A percentile compares a stretch with the other conserved stretches of the same genome.
Evolutionary conservation across 1,140 invertebrate genomes (phyloP).

Genomic region (Penaeus japonicus): DNA sequence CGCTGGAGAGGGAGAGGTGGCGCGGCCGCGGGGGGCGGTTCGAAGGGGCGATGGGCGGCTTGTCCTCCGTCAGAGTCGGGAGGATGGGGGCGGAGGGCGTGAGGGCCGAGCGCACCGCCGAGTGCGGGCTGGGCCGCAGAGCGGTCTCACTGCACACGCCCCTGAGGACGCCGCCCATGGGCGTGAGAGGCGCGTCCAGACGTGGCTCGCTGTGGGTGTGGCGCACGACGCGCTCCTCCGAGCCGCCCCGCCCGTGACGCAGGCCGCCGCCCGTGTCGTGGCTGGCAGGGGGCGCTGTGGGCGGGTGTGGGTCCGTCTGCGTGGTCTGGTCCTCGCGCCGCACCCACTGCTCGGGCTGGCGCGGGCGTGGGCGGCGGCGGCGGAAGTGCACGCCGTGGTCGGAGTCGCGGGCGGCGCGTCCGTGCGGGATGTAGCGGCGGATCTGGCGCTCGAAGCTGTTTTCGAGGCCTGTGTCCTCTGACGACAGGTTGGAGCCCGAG

Average conservation of each 20-base stretch:
- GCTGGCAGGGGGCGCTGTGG: background rate
- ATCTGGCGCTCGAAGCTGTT: slow-evolving; percentile 52
- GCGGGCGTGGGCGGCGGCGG: slow-evolving; percentile 14
- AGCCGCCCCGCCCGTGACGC: background rate
- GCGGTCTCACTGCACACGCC: slow-evolving; percentile 46
- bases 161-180: background rate
- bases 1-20: slow-evolving; percentile 21
- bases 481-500: slow-evolving; percentile 57
- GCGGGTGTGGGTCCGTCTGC: slow-evolving; percentile 46
- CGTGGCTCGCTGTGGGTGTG: slow-evolving; percentile 50
- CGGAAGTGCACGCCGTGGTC: slow-evolving; percentile 19
- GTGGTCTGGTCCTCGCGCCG: slow-evolving; percentile 50
- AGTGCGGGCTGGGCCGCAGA: slow-evolving; percentile 10
- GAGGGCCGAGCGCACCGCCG: background rate
- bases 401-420: background rate
- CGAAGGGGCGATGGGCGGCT: slow-evolving; percentile 36
- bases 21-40: slow-evolving; percentile 14
- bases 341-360: slow-evolving; percentile 43
- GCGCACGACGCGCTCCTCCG: background rate
- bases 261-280: slow-evolving; percentile 3
- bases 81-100: slow-evolving; percentile 43
- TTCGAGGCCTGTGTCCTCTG: slow-evolving; percentile 57
- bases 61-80: slow-evolving; percentile 51
- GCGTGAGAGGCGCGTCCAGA: slow-evolving; percentile 19
- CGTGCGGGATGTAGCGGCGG: slow-evolving; percentile 45